Percentiles rank a stretch among this genome's conserved stretches.
phyloP scores from a whole-genome alignment of 2,113 vertebrate genomes.

The Pedionomus torquatus region DNA sequence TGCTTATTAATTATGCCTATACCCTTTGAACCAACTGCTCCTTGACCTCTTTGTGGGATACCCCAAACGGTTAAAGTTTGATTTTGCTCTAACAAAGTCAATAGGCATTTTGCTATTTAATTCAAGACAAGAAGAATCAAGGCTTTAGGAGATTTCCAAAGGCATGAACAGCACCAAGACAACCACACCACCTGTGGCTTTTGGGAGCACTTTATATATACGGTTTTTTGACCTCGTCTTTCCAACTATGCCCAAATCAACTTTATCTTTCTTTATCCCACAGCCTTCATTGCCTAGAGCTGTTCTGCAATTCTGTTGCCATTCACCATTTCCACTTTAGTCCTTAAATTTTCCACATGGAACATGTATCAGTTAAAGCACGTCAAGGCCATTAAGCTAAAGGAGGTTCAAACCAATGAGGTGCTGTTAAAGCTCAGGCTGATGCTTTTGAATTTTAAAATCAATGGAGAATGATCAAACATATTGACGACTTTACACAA shows the following conservation, averaged over 20 bases:
- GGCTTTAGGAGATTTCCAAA: background rate
- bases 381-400: conserved; percentile 4
- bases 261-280: background rate
- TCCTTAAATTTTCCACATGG: conserved; percentile 9
- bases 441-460: conserved; percentile 55
- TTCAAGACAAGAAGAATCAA: background rate
- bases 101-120: background rate
- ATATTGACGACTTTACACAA: conserved; percentile 38
- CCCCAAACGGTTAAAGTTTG: background rate
- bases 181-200: background rate
- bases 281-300: background rate
- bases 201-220: background rate
- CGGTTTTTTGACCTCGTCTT: background rate
- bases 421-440: conserved; percentile 6
- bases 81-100: background rate
- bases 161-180: background rate
- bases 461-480: conserved; percentile 30
- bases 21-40: conserved; percentile 20
- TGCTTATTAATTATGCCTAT: background rate
- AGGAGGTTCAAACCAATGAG: conserved; percentile 18
- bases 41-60: background rate
- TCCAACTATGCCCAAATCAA: background rate
- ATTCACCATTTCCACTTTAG: background rate
- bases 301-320: background rate
- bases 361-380: background rate